Percentiles rank a stretch among this genome's conserved stretches.
These are phyloP conservation scores for Dasypolia templi DNA, from an alignment of 2,888 invertebrate species.

Conservation along the genomic window DNA sequence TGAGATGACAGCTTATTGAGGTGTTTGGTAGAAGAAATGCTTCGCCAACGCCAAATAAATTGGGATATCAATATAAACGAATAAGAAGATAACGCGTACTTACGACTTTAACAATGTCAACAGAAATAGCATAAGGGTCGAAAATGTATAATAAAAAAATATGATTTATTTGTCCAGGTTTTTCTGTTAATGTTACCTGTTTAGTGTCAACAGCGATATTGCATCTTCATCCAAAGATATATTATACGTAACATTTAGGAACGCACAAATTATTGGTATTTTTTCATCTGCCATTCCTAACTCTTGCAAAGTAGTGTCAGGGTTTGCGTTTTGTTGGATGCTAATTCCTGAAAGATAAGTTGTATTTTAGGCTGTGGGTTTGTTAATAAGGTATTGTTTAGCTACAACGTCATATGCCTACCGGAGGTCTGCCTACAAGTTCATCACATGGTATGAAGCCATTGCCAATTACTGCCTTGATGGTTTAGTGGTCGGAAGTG, in stretches of 20 bases:
- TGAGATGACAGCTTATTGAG: background rate
- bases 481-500: too few species aligned
- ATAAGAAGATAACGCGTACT: background rate
- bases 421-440: background rate
- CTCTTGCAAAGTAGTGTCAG: constrained; percentile 25
- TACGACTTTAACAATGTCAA: too few species aligned
- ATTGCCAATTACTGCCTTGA: too few species aligned
- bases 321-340: background rate
- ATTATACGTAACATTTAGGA: constrained; percentile 25
- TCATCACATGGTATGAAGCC: background rate
- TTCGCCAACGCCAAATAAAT: background rate
- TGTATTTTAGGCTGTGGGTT: background rate
- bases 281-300: constrained; percentile 29
- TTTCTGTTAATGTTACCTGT: constrained; percentile 14
- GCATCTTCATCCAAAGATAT: constrained; percentile 22
- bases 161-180: background rate
- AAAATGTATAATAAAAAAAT: background rate
- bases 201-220: constrained; percentile 21
- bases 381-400: background rate
- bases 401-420: background rate
- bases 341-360: constrained; percentile 26
- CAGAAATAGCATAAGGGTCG: background rate
- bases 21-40: background rate
- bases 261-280: constrained; percentile 2
- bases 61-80: background rate